Conservation (phyloP, 2,797 vertebrate genomes). For the Amblyopsis hoosieri region DNA sequence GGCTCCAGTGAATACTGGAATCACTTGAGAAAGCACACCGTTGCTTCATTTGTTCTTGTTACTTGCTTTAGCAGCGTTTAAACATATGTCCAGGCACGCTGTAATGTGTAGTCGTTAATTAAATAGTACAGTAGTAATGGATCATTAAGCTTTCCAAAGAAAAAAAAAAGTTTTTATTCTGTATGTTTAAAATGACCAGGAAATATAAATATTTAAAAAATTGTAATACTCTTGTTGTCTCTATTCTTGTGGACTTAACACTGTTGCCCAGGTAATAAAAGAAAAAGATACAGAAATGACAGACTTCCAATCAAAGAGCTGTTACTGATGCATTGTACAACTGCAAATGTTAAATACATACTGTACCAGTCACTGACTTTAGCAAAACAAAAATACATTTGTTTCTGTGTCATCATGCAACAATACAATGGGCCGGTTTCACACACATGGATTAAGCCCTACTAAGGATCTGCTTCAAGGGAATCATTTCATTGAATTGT, state of each 20-base stretch:
- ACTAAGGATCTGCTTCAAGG: too few relatives aligned
- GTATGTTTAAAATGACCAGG: slow-evolving; percentile 57
- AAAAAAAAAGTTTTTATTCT: slow-evolving; percentile 69
- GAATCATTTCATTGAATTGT: too few relatives aligned
- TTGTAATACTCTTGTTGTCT: slow-evolving; percentile 42
- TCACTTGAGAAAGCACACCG: slow-evolving; percentile 35
- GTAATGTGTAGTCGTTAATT: background rate
- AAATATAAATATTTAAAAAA: slow-evolving; percentile 74
- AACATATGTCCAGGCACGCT: slow-evolving; percentile 2
- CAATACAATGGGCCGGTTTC: too few relatives aligned
- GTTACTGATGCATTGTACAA: slow-evolving; percentile 8
- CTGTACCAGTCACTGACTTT: background rate
- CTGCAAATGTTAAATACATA: slow-evolving; percentile 13
- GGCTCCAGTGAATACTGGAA: slow-evolving; percentile 8
- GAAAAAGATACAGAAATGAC: slow-evolving; percentile 23
- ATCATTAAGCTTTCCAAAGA: slow-evolving; percentile 36
- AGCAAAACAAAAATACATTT: background rate
- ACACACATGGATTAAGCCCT: too few relatives aligned
- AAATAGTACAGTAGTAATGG: background rate
- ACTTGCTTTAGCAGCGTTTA: slow-evolving; percentile 2
- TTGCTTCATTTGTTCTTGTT: slow-evolving; percentile 24
- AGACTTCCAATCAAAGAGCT: slow-evolving; percentile 14
- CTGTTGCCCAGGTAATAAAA: slow-evolving; percentile 53
- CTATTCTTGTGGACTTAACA: slow-evolving; percentile 54
- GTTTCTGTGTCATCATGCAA: background rate